Conservation (phyloP, 2,797 vertebrate species). For the Labroides dimidiatus region DNA sequence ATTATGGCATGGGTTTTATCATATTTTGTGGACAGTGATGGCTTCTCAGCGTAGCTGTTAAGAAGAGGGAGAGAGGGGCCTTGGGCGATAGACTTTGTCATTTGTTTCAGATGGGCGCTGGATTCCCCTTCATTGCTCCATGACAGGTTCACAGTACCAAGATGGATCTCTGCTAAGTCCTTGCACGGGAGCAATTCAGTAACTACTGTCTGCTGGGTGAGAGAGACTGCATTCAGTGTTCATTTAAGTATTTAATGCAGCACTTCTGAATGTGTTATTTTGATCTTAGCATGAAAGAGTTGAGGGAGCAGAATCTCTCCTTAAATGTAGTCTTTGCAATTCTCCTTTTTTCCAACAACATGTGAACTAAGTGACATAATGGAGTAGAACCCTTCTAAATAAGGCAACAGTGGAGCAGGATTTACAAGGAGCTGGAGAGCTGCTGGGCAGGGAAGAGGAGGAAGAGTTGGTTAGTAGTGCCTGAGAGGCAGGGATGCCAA, state of each 20-base stretch:
- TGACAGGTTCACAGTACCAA: slow-evolving; percentile 83
- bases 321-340: slow-evolving; percentile 50
- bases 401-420: slow-evolving; percentile 49
- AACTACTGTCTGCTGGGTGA: slow-evolving; percentile 79
- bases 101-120: slow-evolving; percentile 87
- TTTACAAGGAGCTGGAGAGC: slow-evolving; percentile 56
- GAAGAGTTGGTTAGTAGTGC: slow-evolving; percentile 53
- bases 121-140: slow-evolving; percentile 83
- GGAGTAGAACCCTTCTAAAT: slow-evolving; percentile 55
- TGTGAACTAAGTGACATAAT: slow-evolving; percentile 61
- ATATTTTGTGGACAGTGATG: slow-evolving; percentile 92
- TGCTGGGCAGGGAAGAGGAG: slow-evolving; percentile 53
- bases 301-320: slow-evolving; percentile 28
- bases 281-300: slow-evolving; percentile 24
- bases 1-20: slow-evolving; percentile 95
- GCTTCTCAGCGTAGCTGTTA: slow-evolving; percentile 89
- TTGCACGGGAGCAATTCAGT: slow-evolving; percentile 81
- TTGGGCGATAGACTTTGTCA: slow-evolving; percentile 92
- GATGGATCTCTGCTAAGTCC: slow-evolving; percentile 82
- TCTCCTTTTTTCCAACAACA: slow-evolving; percentile 20
- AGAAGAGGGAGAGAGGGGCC: slow-evolving; percentile 84
- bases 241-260: slow-evolving; percentile 52
- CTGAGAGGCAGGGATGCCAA: slow-evolving; percentile 49
- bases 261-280: slow-evolving; percentile 40
- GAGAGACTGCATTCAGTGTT: slow-evolving; percentile 60